Evolutionary conservation across 1,140 invertebrate species (phyloP), one percentile per base, ranked within the genome.

Genomic region (Bombus terrestris): DNA sequence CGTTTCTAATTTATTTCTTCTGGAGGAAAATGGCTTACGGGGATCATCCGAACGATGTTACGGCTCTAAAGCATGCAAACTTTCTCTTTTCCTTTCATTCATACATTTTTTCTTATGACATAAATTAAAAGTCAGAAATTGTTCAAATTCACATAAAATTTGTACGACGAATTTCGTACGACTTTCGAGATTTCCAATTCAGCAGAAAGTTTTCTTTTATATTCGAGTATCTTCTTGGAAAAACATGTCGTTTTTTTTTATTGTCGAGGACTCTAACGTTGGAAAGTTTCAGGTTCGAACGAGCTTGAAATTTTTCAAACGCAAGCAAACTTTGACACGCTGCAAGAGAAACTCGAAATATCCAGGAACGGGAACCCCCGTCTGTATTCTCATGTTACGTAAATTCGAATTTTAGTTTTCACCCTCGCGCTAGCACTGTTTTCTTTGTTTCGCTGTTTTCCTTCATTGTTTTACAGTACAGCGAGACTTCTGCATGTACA

Each of bases 1-100:
- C 39, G 53, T n/a, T 74, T 37, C 57, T 82, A 62, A 64, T 74
- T 74, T 64, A 64, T 74, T 47, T 64, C n/a, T 39, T n/a, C 1
- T 5, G 10, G 4, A 4, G 3, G 1, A 69, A 43, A 15, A n/a
- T 28, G 5, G 25, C 6, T n/a, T 22, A 8, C 6, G 6, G 1
- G 10, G n/a, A 39, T 32, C 3, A 8, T 9, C 22, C 28, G 28
- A 25, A 32, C 39, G 59, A 62, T 43, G 39, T 78, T 43, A 32
- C 59, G 39, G 3, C 18, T 22, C 18, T 18, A 5, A 53, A 53
- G 6, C 47, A 22, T 18, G 18, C 18, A 0, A 53, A 53, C 47
- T n/a, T 25, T n/a, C 8, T 62, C 28, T 10, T 28, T 62, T 10
- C 28, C 28, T 62, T 62, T 62, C 59, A n/a, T n/a, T 62, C 28